Evolutionary conservation across 2,113 vertebrate genomes (phyloP).

Genomic region (Gyps fulvus): DNA sequence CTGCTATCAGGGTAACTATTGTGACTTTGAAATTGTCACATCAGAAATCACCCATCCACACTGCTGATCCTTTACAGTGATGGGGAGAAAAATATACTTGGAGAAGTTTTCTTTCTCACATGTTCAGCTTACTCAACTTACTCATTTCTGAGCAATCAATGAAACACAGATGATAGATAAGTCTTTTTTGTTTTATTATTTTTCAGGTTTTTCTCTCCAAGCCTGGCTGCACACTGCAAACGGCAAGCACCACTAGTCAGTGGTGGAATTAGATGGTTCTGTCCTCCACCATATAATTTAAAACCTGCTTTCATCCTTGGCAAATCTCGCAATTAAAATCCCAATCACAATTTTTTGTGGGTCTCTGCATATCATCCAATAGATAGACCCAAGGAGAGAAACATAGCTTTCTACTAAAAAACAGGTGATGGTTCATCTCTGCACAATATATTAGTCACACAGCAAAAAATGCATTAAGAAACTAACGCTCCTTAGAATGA

Average conservation of each 20-base stretch:
- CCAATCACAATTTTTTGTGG: neutral
- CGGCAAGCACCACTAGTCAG: neutral
- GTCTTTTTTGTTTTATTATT: neutral
- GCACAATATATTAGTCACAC: neutral
- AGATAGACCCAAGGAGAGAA: neutral
- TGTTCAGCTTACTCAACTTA: neutral
- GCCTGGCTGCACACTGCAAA: neutral
- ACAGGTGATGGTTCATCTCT: neutral
- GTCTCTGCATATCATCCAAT: neutral
- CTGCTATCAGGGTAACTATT: neutral
- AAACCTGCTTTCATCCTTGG: neutral
- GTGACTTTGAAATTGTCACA: neutral
- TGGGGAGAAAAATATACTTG: neutral
- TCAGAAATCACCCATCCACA: neutral
- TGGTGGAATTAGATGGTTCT: neutral
- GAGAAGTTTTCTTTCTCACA: neutral
- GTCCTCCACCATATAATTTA: neutral
- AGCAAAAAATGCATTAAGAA: neutral
- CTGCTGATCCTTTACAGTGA: neutral
- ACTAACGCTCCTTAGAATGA: neutral
- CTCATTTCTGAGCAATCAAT: neutral
- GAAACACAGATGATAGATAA: neutral
- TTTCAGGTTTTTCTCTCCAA: conserved; percentile 1
- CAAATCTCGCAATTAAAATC: conserved; percentile 5
- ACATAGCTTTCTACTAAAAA: neutral